Percentiles rank a stretch among this genome's conserved stretches.
Conservation (phyloP, 2,113 vertebrate species). For the Charadrius vociferus region DNA sequence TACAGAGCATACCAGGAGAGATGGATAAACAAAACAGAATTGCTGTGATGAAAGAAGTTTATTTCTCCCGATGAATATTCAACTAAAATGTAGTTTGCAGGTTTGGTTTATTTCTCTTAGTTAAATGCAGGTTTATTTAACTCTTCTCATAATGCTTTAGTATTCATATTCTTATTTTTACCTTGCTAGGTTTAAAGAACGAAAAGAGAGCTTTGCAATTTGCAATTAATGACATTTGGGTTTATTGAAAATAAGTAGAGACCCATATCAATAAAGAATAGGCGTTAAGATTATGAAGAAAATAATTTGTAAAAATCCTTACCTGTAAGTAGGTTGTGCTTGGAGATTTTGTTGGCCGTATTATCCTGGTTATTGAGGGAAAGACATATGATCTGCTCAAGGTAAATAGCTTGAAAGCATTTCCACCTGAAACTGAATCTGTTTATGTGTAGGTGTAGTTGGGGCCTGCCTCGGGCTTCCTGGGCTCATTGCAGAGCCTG, state of each 20-base stretch:
- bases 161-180: neutral
- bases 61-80: neutral
- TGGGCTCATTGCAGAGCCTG: conserved; percentile 47
- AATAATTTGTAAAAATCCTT: conserved; percentile 16
- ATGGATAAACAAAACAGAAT: neutral
- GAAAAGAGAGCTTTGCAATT: neutral
- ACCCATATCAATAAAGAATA: conserved; percentile 30
- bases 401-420: conserved; percentile 65
- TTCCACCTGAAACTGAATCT: conserved; percentile 55
- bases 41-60: conserved; percentile 10
- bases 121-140: conserved; percentile 22
- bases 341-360: conserved; percentile 34
- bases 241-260: conserved; percentile 42
- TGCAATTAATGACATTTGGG: conserved; percentile 39
- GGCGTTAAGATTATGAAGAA: conserved; percentile 8
- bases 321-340: neutral
- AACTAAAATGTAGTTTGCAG: neutral
- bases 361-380: conserved; percentile 32
- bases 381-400: conserved; percentile 42
- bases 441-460: neutral
- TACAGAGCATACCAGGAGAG: neutral
- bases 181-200: neutral
- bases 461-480: conserved; percentile 41
- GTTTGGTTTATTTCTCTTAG: conserved; percentile 10
- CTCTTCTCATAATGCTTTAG: neutral